Evolutionary conservation across 2,888 invertebrate genomes (phyloP), one percentile per base, ranked within the genome.

Genomic region (Neelides folsomi): DNA sequence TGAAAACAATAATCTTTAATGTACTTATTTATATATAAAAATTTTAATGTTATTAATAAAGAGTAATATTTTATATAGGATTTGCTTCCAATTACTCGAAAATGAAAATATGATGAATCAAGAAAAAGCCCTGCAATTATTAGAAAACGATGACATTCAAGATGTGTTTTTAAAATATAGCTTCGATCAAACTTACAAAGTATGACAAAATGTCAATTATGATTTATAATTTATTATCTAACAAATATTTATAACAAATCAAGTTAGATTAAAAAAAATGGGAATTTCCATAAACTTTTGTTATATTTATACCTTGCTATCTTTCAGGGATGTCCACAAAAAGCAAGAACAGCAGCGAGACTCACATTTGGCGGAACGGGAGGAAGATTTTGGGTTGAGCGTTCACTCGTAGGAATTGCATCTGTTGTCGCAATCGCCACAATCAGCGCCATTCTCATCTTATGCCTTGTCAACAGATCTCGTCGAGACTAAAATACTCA

Each of bases 101-200:
- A 63, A 63, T 49, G 63, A 63, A 41, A 63, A 63, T 51, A 56
- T 62, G 60, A 49, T 63, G n/a, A 57, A 53, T 43, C 63, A 59
- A 47, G 60, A 63, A 19, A 63, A 63, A 41, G 60, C 63, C 1
- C 27, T 62, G 13, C 60, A 62, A 44, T 55, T 63, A 36, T 42
- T 63, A 8, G 58, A 59, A 20, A 60, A 56, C 49, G 60, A 58
- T n/a, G 63, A 63, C n/a, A 34, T 62, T 1, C 60, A 62, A 56
- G 60, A 62, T 34, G 54, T 63, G 19, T 63, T 63, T 49, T 51
- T 61, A 7, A 63, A 63, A 38, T 60, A 59, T 35, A 60, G 54
- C 15, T 62, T 63, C 41, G 63, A 63, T 39, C 54, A 62, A 12
- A 53, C 60, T 39, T 57, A 62, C 40, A 63, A 60, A 59, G 63